Evolutionary conservation across 2,888 invertebrate genomes (phyloP).

Genomic region (Agonum fuliginosum): DNA sequence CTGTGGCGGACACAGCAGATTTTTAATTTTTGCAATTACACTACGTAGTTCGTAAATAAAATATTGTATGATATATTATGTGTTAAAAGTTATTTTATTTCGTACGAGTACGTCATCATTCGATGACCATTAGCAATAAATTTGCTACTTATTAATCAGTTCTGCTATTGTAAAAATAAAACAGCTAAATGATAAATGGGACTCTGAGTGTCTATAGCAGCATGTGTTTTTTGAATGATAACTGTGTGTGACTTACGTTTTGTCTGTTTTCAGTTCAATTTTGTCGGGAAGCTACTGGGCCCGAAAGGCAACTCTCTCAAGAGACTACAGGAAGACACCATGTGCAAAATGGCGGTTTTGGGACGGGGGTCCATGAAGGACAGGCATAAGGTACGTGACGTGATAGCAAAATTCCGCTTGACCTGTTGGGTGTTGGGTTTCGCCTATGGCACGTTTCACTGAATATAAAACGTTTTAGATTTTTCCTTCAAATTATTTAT

Average conservation of each 20-base stretch:
- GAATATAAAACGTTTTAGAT: constrained; percentile 49
- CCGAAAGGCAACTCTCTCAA: constrained; percentile 96
- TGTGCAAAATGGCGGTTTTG: constrained; percentile 96
- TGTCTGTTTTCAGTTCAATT: constrained; percentile 86
- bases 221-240: neutral
- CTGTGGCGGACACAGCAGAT: no score
- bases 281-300: constrained; percentile 94
- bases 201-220: no score
- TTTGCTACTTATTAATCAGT: no score
- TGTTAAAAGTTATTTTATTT: no score
- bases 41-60: no score
- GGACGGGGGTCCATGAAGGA: constrained; percentile 96
- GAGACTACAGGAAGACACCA: constrained; percentile 93
- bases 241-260: constrained; percentile 53
- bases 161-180: no score
- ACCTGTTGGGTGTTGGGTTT: constrained; percentile 18
- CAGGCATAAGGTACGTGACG: constrained; percentile 83
- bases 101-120: no score
- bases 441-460: neutral
- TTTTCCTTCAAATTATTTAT: constrained; percentile 36
- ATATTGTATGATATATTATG: no score
- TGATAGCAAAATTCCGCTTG: neutral
- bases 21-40: no score
- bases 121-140: no score
- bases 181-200: no score